Evolutionary conservation across 2,888 invertebrate species (phyloP).

Genomic region (Bursaphelenchus okinawaensis): DNA sequence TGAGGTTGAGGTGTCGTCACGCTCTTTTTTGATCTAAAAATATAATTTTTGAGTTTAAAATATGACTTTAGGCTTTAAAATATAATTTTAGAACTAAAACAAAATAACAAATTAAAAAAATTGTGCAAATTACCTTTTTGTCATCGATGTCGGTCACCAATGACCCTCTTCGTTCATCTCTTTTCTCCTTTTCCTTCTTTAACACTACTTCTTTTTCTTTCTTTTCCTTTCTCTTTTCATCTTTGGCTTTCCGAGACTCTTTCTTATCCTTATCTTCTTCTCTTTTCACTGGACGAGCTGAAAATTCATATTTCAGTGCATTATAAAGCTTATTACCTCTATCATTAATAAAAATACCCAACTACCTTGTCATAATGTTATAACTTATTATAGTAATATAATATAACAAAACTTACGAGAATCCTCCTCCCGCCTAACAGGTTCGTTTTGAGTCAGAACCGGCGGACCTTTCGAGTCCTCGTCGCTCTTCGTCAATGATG

Average conservation of each 20-base stretch:
- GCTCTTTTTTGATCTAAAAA: not conserved
- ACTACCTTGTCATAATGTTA: not conserved
- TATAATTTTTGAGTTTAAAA: no score
- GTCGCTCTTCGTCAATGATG: not conserved
- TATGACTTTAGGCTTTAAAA: no score
- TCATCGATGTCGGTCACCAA: not conserved
- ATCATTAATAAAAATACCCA: not conserved
- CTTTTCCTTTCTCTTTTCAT: not conserved
- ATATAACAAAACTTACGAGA: not conserved
- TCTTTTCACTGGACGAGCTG: not conserved
- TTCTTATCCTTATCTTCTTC: not conserved
- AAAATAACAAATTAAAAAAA: not conserved
- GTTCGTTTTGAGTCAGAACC: not conserved
- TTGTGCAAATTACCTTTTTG: not conserved
- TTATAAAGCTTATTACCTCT: no score
- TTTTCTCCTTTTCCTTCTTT: not conserved
- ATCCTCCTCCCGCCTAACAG: not conserved
- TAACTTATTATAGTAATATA: no score
- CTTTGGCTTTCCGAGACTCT: not conserved
- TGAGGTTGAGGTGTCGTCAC: not conserved
- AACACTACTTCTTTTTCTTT: not conserved
- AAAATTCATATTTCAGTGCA: not conserved
- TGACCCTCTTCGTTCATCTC: not conserved
- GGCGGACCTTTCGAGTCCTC: not conserved
- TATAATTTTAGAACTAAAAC: no score